Conservation (phyloP, 92 coral and sea anemone genomes). For the Montipora capitata region DNA sequence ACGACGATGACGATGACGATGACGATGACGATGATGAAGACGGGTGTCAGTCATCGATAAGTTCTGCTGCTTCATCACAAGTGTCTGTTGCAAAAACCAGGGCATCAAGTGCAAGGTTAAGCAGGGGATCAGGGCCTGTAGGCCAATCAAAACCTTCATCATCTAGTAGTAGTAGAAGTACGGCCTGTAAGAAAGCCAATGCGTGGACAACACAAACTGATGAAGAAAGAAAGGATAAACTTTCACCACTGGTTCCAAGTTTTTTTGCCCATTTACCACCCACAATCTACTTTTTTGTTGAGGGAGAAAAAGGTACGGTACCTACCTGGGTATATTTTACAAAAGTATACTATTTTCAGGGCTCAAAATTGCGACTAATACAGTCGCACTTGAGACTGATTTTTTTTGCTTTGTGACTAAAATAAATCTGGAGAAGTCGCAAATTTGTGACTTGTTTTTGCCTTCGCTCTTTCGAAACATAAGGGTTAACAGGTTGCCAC, state of each 20-base stretch:
- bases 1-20: slow-evolving; percentile 49
- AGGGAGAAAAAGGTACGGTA: slow-evolving; percentile 91
- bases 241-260: slow-evolving; percentile 86
- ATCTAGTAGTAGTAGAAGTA: background rate
- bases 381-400: too few relatives aligned
- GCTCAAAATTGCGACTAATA: background rate
- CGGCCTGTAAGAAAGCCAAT: slow-evolving; percentile 35
- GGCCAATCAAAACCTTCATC: slow-evolving; percentile 47
- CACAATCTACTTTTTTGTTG: slow-evolving; percentile 87
- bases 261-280: slow-evolving; percentile 86
- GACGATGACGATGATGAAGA: slow-evolving; percentile 73
- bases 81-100: slow-evolving; percentile 76
- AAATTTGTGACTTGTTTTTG: too few relatives aligned
- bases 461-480: too few relatives aligned
- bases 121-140: slow-evolving; percentile 50
- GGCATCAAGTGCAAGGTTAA: slow-evolving; percentile 80
- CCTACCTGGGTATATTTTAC: too few relatives aligned
- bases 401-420: too few relatives aligned
- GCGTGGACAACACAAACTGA: slow-evolving; percentile 79
- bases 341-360: background rate
- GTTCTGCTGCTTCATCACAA: slow-evolving; percentile 69
- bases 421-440: too few relatives aligned
- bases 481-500: too few relatives aligned
- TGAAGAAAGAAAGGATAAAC: slow-evolving; percentile 58
- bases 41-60: slow-evolving; percentile 62